phyloP scores from a whole-genome alignment of 2,888 invertebrate genomes.

The Liodrosophila aerea region DNA sequence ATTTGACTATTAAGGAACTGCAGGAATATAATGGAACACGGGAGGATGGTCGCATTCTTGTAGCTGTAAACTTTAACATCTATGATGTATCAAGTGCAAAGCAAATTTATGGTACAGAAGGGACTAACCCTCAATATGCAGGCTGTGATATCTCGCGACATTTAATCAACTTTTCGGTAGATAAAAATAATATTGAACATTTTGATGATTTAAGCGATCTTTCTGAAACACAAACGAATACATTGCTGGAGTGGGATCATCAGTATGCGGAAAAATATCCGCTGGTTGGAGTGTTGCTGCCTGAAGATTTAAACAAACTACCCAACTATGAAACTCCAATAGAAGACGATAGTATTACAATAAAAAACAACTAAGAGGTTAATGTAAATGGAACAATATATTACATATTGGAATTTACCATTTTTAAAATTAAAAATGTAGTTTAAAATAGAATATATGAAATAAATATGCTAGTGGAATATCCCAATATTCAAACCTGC shows the following conservation, averaged over 20 bases:
- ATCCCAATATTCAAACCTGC: neutral
- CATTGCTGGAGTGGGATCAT: conserved; percentile 42
- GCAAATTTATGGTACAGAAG: conserved; percentile 47
- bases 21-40: conserved; percentile 41
- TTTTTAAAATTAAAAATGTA: too few relatives aligned
- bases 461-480: too few relatives aligned
- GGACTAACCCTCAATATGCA: conserved; percentile 50
- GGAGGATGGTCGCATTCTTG: conserved; percentile 48
- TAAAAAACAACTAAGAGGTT: too few relatives aligned
- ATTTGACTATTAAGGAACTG: conserved; percentile 48
- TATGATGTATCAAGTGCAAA: conserved; percentile 49
- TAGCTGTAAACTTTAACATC: conserved; percentile 51
- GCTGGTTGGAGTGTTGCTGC: conserved; percentile 28
- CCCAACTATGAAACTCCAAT: neutral
- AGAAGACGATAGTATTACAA: neutral
- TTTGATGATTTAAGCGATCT: conserved; percentile 48
- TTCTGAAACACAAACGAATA: conserved; percentile 19
- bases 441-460: too few relatives aligned
- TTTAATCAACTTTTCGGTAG: conserved; percentile 41
- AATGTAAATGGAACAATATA: too few relatives aligned
- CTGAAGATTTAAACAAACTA: conserved; percentile 1
- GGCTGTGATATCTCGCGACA: conserved; percentile 51
- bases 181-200: neutral
- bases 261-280: conserved; percentile 40
- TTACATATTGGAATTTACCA: too few relatives aligned